These are phyloP conservation scores for Hypselothyrea guttata DNA, from an alignment of 2,888 invertebrate genomes.

Conservation along the genomic window DNA sequence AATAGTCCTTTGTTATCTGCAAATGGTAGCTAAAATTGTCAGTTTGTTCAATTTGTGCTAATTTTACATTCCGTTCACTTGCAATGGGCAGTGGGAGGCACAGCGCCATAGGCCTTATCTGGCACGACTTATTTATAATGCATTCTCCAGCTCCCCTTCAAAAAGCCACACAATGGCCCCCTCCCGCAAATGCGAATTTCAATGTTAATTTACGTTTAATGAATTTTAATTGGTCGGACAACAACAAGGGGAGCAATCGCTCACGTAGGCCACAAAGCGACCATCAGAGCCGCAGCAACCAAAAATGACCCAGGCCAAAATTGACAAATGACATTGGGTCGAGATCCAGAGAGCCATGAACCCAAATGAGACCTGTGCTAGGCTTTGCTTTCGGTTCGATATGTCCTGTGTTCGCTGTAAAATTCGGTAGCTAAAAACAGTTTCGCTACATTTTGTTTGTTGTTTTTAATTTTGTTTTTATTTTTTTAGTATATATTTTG, in stretches of 20 bases:
- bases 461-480: constrained; percentile 14
- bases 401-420: neutral
- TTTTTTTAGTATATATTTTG: neutral
- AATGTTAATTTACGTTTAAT: constrained; percentile 75
- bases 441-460: constrained; percentile 12
- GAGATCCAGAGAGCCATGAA: constrained; percentile 10
- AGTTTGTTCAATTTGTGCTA: constrained; percentile 42
- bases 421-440: constrained; percentile 31
- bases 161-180: no score
- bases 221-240: constrained; percentile 67
- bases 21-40: constrained; percentile 24
- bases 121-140: constrained; percentile 55
- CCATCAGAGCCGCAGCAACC: constrained; percentile 34
- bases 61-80: constrained; percentile 44
- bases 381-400: neutral
- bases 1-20: constrained; percentile 1
- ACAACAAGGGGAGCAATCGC: constrained; percentile 41
- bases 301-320: constrained; percentile 53
- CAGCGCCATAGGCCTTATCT: constrained; percentile 1
- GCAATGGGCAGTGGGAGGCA: constrained; percentile 21
- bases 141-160: constrained; percentile 1
- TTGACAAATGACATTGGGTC: constrained; percentile 70
- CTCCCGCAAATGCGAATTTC: constrained; percentile 21
- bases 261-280: constrained; percentile 63
- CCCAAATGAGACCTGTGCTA: neutral